Evolutionary conservation across 1,140 invertebrate genomes (phyloP).

Genomic region (Heliconius hewitsoni): DNA sequence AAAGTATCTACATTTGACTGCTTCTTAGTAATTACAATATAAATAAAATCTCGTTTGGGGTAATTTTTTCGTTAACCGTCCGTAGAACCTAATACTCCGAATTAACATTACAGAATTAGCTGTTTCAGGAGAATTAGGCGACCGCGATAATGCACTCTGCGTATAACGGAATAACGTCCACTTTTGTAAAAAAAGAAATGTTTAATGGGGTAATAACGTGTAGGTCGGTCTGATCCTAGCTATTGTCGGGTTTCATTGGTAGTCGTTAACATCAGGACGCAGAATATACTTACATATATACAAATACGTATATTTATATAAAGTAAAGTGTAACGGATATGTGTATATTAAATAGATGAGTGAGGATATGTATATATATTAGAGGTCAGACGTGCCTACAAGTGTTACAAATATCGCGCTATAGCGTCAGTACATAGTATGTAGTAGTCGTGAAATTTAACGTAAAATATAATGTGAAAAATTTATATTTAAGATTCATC

Average conservation of each 20-base stretch:
- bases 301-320: neutral
- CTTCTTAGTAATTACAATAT: neutral
- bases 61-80: slow-evolving; percentile 12
- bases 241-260: slow-evolving; percentile 39
- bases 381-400: too few species aligned
- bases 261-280: slow-evolving; percentile 34
- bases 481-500: slow-evolving; percentile 8
- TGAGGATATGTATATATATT: too few species aligned
- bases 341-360: too few species aligned
- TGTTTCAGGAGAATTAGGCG: neutral
- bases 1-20: slow-evolving; percentile 6
- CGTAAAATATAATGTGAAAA: neutral
- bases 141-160: slow-evolving; percentile 6
- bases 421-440: neutral
- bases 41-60: slow-evolving; percentile 11
- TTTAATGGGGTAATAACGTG: slow-evolving; percentile 41
- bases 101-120: slow-evolving; percentile 15
- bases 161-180: neutral
- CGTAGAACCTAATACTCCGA: slow-evolving; percentile 13
- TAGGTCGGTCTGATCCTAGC: slow-evolving; percentile 27
- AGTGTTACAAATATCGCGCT: neutral
- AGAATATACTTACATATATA: neutral
- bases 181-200: neutral
- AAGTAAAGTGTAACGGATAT: neutral
- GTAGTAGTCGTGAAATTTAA: neutral